Conservation (phyloP, 1,140 invertebrate species). For the Drusus annulatus region DNA sequence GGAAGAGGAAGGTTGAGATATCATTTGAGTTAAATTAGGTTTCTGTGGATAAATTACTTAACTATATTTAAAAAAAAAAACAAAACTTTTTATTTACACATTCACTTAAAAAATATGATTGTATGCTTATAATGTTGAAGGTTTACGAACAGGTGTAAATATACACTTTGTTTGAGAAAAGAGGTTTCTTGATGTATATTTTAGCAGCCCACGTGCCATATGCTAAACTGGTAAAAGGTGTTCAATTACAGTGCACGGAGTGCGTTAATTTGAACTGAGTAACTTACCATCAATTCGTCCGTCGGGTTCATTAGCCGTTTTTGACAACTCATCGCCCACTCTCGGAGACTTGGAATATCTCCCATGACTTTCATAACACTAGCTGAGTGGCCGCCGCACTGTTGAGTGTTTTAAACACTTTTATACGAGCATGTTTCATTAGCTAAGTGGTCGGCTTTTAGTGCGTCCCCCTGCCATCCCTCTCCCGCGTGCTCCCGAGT, state of each 20-base stretch:
- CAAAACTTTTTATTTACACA: no score
- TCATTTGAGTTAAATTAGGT: no score
- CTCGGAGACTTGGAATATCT: constrained; percentile 38
- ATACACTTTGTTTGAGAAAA: no score
- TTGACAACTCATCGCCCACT: constrained; percentile 55
- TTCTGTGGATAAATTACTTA: no score
- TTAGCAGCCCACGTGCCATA: no score
- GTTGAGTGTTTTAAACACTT: constrained; percentile 65
- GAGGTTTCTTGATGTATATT: no score
- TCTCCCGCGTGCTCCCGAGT: neutral
- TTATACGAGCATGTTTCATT: constrained; percentile 73
- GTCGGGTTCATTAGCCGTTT: constrained; percentile 53
- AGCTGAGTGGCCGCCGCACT: constrained; percentile 31
- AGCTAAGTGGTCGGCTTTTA: constrained; percentile 74
- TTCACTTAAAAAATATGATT: no score
- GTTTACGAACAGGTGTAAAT: no score
- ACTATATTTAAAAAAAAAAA: no score
- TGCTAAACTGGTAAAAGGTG: constrained; percentile 10
- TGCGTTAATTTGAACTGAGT: constrained; percentile 43
- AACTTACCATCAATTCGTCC: constrained; percentile 56
- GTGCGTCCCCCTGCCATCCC: constrained; percentile 60
- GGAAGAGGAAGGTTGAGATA: no score
- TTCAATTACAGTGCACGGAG: constrained; percentile 50
- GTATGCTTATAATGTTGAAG: no score
- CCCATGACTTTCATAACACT: constrained; percentile 53